Evolutionary conservation across 1,140 invertebrate species (phyloP).

Genomic region (Neotoxoptera formosana): DNA sequence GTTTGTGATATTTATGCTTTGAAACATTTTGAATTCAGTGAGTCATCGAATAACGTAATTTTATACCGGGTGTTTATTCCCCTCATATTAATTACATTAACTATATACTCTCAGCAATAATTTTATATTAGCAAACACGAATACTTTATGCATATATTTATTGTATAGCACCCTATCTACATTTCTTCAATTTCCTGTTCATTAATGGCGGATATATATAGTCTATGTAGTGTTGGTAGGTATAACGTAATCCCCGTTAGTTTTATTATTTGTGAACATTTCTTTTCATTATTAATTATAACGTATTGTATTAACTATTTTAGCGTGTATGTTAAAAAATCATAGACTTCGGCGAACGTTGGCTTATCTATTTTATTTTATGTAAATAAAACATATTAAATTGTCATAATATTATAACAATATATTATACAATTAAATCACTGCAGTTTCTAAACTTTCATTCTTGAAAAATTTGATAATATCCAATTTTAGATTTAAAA

Average conservation of each 20-base stretch:
- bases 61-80: background rate
- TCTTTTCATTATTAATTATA: background rate
- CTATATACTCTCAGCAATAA: background rate
- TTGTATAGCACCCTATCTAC: background rate
- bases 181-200: constrained; percentile 21
- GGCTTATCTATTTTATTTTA: background rate
- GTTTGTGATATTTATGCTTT: background rate
- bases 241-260: background rate
- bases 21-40: background rate
- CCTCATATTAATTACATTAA: constrained; percentile 13
- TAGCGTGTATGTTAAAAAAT: background rate
- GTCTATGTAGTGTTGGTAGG: background rate
- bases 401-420: background rate
- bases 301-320: background rate
- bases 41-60: constrained; percentile 7
- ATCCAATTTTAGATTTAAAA: background rate
- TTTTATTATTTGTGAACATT: background rate
- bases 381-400: background rate
- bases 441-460: background rate
- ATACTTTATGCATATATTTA: background rate
- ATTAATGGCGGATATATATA: background rate
- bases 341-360: background rate
- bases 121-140: constrained; percentile 1
- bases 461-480: background rate
- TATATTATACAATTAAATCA: background rate